Conservation (phyloP, 2,797 vertebrate species). For the Argentina silus region DNA sequence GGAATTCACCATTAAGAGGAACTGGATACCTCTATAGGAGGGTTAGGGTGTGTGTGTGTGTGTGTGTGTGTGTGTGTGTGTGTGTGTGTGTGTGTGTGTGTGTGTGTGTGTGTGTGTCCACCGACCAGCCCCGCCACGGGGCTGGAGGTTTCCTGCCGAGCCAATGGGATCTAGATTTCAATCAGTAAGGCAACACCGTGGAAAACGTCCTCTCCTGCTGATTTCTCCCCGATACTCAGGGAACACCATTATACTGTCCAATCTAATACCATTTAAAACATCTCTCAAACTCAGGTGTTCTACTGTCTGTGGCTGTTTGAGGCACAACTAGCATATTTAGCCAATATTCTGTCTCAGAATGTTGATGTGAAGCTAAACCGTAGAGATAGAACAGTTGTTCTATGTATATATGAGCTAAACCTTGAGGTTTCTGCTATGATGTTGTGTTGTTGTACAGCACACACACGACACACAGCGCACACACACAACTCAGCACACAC, state of each 20-base stretch:
- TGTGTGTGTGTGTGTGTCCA: conserved; percentile 14
- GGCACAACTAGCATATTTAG: neutral
- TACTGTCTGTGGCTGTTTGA: neutral
- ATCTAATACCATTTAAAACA: neutral
- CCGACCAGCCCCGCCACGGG: conserved; percentile 1
- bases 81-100: conserved; percentile 10
- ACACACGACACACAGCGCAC: no score
- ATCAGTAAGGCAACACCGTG: conserved; percentile 30
- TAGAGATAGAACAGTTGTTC: no score
- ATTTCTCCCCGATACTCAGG: neutral
- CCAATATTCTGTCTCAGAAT: no score
- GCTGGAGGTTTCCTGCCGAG: conserved; percentile 19
- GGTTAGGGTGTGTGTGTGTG: conserved; percentile 18
- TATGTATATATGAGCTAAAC: no score
- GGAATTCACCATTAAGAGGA: conserved; percentile 37
- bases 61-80: conserved; percentile 6
- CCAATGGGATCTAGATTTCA: conserved; percentile 25
- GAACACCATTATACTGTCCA: conserved; percentile 3
- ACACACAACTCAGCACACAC: no score
- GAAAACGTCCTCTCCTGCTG: conserved; percentile 17
- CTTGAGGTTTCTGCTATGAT: no score
- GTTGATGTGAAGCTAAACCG: no score
- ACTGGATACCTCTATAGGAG: conserved; percentile 40
- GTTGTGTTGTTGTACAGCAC: no score
- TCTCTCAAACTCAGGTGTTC: neutral